Evolutionary conservation across 2,797 vertebrate genomes (phyloP).

Genomic region (Anguilla anguilla): DNA sequence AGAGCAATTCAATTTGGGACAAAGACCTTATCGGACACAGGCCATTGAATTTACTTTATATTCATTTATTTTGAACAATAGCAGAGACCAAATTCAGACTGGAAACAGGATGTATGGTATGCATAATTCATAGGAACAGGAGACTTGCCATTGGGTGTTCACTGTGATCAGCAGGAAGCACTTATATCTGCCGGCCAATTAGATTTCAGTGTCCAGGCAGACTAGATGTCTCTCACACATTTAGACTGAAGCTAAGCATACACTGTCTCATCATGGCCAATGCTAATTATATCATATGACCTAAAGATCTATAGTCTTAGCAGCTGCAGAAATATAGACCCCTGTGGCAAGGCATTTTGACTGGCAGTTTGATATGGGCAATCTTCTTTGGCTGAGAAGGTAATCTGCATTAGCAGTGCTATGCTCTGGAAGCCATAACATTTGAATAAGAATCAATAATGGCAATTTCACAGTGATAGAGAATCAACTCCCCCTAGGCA

Average conservation of each 20-base stretch:
- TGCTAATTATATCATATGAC: background rate
- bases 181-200: background rate
- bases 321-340: background rate
- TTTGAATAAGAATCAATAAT: constrained; percentile 20
- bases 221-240: background rate
- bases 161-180: background rate
- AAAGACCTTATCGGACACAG: background rate
- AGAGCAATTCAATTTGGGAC: background rate
- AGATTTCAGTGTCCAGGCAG: background rate
- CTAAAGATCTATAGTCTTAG: background rate
- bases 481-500: background rate
- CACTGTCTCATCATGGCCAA: background rate
- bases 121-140: constrained; percentile 27
- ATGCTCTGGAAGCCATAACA: background rate
- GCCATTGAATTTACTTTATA: constrained; percentile 17
- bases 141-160: background rate
- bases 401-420: constrained; percentile 14
- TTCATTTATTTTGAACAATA: constrained; percentile 5
- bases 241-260: background rate
- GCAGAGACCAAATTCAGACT: constrained; percentile 25
- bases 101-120: constrained; percentile 7
- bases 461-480: background rate
- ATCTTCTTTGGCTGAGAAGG: constrained; percentile 4
- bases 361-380: constrained; percentile 6
- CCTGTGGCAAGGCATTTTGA: background rate